phyloP scores from a whole-genome alignment of 2,113 vertebrate genomes.

The Coptodon rendalli region DNA sequence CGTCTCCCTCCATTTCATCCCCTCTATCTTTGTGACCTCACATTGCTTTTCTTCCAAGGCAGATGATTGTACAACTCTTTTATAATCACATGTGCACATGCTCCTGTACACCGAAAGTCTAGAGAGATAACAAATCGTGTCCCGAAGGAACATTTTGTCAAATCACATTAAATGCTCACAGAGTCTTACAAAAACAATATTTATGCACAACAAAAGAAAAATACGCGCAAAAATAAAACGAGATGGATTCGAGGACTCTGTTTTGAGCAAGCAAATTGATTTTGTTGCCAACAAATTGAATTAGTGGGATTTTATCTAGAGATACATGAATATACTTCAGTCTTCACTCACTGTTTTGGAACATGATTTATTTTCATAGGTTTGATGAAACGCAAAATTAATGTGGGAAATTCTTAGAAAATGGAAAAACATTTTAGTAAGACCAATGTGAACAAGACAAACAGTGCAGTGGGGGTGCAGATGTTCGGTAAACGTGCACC shows the following conservation, averaged over 20 bases:
- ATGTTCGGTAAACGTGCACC: neutral
- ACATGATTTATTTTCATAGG: neutral
- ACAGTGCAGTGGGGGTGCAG: neutral
- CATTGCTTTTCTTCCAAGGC: neutral
- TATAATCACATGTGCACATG: conserved; percentile 22
- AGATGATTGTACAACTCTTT: conserved; percentile 24
- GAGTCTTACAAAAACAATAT: neutral
- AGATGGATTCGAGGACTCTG: neutral
- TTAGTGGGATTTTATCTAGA: neutral
- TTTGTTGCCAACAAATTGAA: neutral
- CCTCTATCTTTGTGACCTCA: conserved; percentile 3
- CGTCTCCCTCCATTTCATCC: neutral
- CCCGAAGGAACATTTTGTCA: conserved; percentile 17
- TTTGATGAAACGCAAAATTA: neutral
- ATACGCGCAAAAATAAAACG: neutral
- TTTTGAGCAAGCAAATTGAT: neutral
- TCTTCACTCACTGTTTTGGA: neutral
- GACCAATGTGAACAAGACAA: neutral
- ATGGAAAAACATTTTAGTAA: neutral
- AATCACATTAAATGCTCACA: conserved; percentile 15
- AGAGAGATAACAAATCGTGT: neutral
- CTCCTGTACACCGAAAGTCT: conserved; percentile 7
- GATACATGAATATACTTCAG: neutral
- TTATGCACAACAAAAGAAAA: neutral
- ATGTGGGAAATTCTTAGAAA: neutral